A percentile compares a stretch with the other conserved stretches of the same genome.
These are phyloP conservation scores for Lathronympha strigana DNA, from an alignment of 2,888 invertebrate genomes.

Conservation along the genomic window DNA sequence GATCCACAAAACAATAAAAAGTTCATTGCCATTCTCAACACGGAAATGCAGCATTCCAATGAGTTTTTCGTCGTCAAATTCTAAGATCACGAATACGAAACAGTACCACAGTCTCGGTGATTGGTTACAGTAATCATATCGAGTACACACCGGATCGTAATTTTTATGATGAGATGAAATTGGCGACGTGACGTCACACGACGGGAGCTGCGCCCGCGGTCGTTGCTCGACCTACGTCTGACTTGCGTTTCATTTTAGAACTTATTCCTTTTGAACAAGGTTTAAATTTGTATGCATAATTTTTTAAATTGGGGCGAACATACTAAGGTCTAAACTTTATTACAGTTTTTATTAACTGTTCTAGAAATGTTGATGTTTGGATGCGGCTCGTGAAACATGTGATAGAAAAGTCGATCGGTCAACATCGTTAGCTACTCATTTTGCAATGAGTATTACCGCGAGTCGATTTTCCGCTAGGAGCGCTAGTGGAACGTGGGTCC, in stretches of 20 bases:
- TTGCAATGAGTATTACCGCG: too few relatives aligned
- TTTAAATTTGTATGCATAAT: not conserved
- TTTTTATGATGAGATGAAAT: slow-evolving; percentile 63
- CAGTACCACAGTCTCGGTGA: slow-evolving; percentile 39
- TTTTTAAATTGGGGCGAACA: not conserved
- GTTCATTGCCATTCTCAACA: too few relatives aligned
- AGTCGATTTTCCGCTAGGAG: too few relatives aligned
- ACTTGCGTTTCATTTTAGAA: not conserved
- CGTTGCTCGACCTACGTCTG: slow-evolving; percentile 16
- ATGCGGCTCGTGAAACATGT: slow-evolving; percentile 4
- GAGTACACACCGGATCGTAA: slow-evolving; percentile 61
- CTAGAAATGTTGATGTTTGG: slow-evolving; percentile 18
- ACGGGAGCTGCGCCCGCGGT: slow-evolving; percentile 44
- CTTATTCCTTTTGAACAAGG: not conserved
- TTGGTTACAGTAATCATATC: slow-evolving; percentile 54
- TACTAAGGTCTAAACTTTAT: slow-evolving; percentile 21
- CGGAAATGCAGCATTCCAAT: too few relatives aligned
- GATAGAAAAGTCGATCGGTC: not conserved
- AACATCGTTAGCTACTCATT: not conserved
- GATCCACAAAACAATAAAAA: too few relatives aligned
- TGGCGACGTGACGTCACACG: slow-evolving; percentile 60
- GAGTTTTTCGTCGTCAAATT: too few relatives aligned
- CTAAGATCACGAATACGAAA: slow-evolving; percentile 19
- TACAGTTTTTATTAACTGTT: slow-evolving; percentile 24
- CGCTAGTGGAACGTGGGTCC: too few relatives aligned